Base-by-base conservation (phyloP, 1,140 invertebrate genomes). In the Galleria mellonella region DNA sequence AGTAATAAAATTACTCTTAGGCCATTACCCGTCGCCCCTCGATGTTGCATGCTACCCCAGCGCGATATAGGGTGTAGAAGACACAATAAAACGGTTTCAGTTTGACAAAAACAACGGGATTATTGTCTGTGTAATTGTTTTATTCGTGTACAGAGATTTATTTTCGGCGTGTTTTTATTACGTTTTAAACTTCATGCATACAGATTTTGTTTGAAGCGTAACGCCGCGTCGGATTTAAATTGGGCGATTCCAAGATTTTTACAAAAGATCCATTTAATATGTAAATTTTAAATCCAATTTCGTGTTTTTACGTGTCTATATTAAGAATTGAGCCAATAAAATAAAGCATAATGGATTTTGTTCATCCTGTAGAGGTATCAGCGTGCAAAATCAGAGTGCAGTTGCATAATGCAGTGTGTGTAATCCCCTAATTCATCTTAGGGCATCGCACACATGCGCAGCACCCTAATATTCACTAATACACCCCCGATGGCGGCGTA, bases 1-100 rank as follows among this genome's bases (percentile, higher is more conserved):
- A 77, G 78, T 84, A 84, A 84, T 84, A 84, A 84, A 84, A 84
- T 84, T 84, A 84, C 81, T 84, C 60, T 81, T 83, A 83, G 62
- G 66, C 81, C 81, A 84, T 84, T 84, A 84, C 81, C 60, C 72
- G 65, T 44, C 62, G 67, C 75, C 72, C 71, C 62, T 71, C 47
- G 40, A 41, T 54, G 54, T 44, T 62, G 53, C 55, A 45, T 38
- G 45, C 54, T 50, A 48, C 55, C 52, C 54, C 48, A 33, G 23
- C 53, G 43, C 47, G 43, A 63, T 77, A 78, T 60, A 79, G 76
- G 76, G 65, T 78, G 79, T 72, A 61, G 33, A 51, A 66, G 51
- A 55, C 56, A 57, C 62, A 70, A 69, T 72, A 71, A 72, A 78
- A 75, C 51, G 55, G 42, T 67, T 65, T 52, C 39, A 69, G 51